phyloP scores from a whole-genome alignment of 1,140 invertebrate species.

The Zophobas atratus region DNA sequence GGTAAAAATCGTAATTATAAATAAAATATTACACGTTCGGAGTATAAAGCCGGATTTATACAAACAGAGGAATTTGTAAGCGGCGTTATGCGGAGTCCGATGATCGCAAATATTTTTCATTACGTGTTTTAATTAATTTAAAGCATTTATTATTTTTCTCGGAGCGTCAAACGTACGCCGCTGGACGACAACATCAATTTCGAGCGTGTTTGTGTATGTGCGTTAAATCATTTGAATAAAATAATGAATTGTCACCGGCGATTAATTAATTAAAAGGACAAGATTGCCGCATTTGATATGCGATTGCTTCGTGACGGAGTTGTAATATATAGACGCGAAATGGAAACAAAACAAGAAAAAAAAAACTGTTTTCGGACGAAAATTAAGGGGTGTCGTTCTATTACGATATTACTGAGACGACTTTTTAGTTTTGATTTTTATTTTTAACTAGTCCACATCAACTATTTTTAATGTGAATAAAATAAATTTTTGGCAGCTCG shows the following conservation, averaged over 20 bases:
- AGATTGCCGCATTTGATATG: constrained; percentile 31
- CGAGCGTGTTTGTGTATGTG: background rate
- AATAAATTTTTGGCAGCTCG: too few species aligned
- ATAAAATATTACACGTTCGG: constrained; percentile 24
- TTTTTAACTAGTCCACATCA: too few species aligned
- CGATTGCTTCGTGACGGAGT: constrained; percentile 2
- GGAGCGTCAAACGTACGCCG: background rate
- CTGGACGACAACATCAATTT: background rate
- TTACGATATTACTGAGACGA: too few species aligned
- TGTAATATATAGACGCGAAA: constrained; percentile 8
- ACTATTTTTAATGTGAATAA: too few species aligned
- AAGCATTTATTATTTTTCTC: constrained; percentile 33
- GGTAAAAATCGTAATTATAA: constrained; percentile 1
- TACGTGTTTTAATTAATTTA: constrained; percentile 27
- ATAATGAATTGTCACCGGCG: constrained; percentile 31
- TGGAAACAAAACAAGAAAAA: background rate
- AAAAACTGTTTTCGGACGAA: too few species aligned
- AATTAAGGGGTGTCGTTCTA: too few species aligned
- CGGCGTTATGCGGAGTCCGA: constrained; percentile 1
- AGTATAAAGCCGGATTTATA: background rate
- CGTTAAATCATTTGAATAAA: constrained; percentile 33
- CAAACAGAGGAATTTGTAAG: constrained; percentile 21
- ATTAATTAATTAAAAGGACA: constrained; percentile 38
- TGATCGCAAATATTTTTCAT: constrained; percentile 40
- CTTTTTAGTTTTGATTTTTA: too few species aligned